Evolutionary conservation across 1,140 invertebrate species (phyloP).

Genomic region (Zelostemma sp.): DNA sequence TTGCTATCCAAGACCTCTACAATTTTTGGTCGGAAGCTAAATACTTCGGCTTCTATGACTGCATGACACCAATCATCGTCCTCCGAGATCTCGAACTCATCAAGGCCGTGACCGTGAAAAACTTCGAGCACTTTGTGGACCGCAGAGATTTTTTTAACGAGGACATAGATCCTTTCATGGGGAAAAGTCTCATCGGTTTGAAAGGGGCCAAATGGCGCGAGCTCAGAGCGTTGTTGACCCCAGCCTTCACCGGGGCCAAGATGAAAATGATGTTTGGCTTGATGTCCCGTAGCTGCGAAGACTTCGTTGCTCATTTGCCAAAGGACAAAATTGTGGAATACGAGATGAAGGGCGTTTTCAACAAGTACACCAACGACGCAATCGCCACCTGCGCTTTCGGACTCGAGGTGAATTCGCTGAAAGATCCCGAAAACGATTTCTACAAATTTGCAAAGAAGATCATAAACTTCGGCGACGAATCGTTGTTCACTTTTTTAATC

Average conservation of each 20-base stretch:
- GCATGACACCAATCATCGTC: slow-evolving; percentile 42
- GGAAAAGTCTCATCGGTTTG: slow-evolving; percentile 70
- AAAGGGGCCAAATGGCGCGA: slow-evolving; percentile 64
- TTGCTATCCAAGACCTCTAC: slow-evolving; percentile 25
- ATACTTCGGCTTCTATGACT: slow-evolving; percentile 55
- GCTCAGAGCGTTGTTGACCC: slow-evolving; percentile 61
- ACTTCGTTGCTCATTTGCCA: slow-evolving; percentile 28
- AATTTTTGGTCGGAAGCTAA: slow-evolving; percentile 25
- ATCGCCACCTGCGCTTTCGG: slow-evolving; percentile 39
- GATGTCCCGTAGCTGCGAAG: slow-evolving; percentile 52
- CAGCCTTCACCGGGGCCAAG: slow-evolving; percentile 66
- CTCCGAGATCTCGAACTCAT: slow-evolving; percentile 45
- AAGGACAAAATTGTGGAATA: slow-evolving; percentile 17
- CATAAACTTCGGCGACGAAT: slow-evolving; percentile 52
- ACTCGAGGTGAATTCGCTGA: slow-evolving; percentile 27
- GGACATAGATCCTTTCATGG: slow-evolving; percentile 70
- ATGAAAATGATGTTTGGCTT: slow-evolving; percentile 61
- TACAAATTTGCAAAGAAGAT: slow-evolving; percentile 27
- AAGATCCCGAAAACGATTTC: slow-evolving; percentile 36
- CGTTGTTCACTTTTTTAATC: slow-evolving; percentile 48
- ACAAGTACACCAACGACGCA: slow-evolving; percentile 34
- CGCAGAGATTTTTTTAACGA: slow-evolving; percentile 63
- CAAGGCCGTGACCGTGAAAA: slow-evolving; percentile 72
- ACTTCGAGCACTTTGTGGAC: slow-evolving; percentile 77
- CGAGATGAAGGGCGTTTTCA: slow-evolving; percentile 33